Conservation (phyloP, 1,140 invertebrate species). For the Orussus abietinus region DNA sequence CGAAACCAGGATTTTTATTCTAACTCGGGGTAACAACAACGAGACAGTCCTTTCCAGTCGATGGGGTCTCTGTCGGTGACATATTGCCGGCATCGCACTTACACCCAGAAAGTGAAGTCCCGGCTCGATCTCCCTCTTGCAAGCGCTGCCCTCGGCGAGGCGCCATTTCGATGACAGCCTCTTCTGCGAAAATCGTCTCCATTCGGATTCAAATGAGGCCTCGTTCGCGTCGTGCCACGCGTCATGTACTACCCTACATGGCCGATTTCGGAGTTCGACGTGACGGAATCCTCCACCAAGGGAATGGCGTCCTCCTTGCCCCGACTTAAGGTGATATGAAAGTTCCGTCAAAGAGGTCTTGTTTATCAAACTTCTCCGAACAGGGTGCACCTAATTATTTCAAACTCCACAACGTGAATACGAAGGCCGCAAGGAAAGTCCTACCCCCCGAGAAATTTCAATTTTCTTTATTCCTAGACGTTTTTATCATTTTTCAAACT, state of each 20-base stretch:
- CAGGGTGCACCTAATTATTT: too few species aligned
- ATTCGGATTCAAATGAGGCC: constrained; percentile 52
- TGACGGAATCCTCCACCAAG: too few species aligned
- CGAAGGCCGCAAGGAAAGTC: too few species aligned
- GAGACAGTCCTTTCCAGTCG: constrained; percentile 26
- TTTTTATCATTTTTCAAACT: too few species aligned
- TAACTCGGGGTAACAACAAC: too few species aligned
- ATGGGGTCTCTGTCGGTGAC: constrained; percentile 43
- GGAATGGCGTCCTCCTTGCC: not conserved
- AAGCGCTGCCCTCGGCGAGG: constrained; percentile 10
- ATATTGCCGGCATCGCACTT: constrained; percentile 44
- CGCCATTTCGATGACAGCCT: constrained; percentile 34
- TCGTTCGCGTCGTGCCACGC: constrained; percentile 44
- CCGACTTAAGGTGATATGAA: too few species aligned
- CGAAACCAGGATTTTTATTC: too few species aligned
- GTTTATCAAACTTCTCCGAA: too few species aligned
- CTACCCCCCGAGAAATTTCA: too few species aligned
- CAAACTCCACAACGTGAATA: too few species aligned
- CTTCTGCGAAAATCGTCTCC: constrained; percentile 44
- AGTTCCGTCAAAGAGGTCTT: too few species aligned
- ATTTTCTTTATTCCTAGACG: too few species aligned
- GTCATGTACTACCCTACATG: constrained; percentile 33
- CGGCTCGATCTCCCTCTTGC: constrained; percentile 12
- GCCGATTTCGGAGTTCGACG: not conserved
- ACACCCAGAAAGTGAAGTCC: constrained; percentile 15